Evolutionary conservation across 2,113 vertebrate species (phyloP), one percentile per base, ranked within the genome.

Genomic region (Lamprotornis superbus): DNA sequence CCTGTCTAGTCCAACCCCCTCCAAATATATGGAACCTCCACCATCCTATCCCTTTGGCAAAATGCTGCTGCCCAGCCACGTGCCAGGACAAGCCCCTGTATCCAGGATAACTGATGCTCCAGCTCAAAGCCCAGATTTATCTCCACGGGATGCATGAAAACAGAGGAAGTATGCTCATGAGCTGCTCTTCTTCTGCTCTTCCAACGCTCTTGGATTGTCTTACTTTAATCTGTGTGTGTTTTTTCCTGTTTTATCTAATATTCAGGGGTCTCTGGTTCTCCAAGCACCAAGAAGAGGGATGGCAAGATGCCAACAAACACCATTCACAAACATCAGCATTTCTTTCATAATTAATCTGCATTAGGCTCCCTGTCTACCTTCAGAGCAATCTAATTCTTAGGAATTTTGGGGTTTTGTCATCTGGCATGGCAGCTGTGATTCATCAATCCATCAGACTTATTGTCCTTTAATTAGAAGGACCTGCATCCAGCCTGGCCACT

Each of bases 151-250:
- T 18, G 15, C 35, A 40, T 35, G 39, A 39, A 27, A 33, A 68
- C 31, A n/a, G 13, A 68, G 27, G 8, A 2, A 31, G 11, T 1
- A 0, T 27, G 24, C 33, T 30, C 39, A 24, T 0, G 0, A 25
- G 35, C 20, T 75, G 3, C 15, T 79, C 49, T n/a, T 68, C 19
- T n/a, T 57, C 50, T 70, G 6, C 40, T 40, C 40, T 42, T 42
- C 40, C 40, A 42, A 15, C 15, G 40, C 40, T 42, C 40, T 42
- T 37, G 42, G 31, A 21, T 37, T n/a, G 22, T 30, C n/a, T 57
- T 67, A 47, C 24, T 83, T 71, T 80, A 28, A 24, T n/a, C 24
- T 37, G 6, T 30, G 11, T 17, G 39, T 24, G 15, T 0, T 11
- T 78, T 85, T 76, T 65, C n/a, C 42, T 18, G 13, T 37, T 79